Evolutionary conservation across 2,888 invertebrate species (phyloP).

Genomic region (Sepioteuthis lessoniana): DNA sequence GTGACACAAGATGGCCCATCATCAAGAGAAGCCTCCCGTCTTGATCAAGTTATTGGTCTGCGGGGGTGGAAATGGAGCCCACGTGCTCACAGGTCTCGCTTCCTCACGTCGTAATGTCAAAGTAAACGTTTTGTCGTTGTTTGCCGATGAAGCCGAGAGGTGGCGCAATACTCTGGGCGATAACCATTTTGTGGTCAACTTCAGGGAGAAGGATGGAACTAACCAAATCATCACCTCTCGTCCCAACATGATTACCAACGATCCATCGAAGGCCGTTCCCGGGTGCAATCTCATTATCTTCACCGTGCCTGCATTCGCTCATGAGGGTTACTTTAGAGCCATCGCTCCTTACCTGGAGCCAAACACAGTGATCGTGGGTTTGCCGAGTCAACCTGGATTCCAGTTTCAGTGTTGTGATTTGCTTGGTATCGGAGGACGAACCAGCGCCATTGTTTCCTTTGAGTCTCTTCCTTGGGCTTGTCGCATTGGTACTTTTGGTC

Average conservation of each 20-base stretch:
- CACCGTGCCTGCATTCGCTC: slow-evolving; percentile 64
- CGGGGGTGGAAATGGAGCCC: slow-evolving; percentile 70
- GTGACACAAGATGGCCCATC: neutral
- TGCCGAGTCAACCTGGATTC: slow-evolving; percentile 69
- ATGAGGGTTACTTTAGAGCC: slow-evolving; percentile 63
- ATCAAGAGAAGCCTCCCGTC: neutral
- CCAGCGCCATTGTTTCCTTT: slow-evolving; percentile 62
- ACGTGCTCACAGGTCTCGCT: slow-evolving; percentile 62
- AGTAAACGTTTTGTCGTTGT: slow-evolving; percentile 62
- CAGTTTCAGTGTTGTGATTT: slow-evolving; percentile 64
- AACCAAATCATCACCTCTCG: slow-evolving; percentile 50
- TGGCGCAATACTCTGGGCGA: slow-evolving; percentile 59
- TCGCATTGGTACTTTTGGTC: slow-evolving; percentile 63
- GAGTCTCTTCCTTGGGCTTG: slow-evolving; percentile 66
- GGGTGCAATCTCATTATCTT: slow-evolving; percentile 64
- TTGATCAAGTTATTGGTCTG: slow-evolving; percentile 55
- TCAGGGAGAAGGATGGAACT: slow-evolving; percentile 49
- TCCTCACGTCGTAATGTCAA: slow-evolving; percentile 58
- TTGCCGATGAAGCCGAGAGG: slow-evolving; percentile 64
- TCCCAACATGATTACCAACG: slow-evolving; percentile 58
- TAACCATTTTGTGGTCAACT: slow-evolving; percentile 55
- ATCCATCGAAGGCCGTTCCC: slow-evolving; percentile 59
- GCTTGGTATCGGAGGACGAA: slow-evolving; percentile 53
- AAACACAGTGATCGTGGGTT: slow-evolving; percentile 63
- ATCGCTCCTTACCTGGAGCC: slow-evolving; percentile 61